A percentile compares a stretch with the other conserved stretches of the same genome.
Conservation (phyloP, 2,113 vertebrate genomes). For the Mormyrus lacerda region DNA sequence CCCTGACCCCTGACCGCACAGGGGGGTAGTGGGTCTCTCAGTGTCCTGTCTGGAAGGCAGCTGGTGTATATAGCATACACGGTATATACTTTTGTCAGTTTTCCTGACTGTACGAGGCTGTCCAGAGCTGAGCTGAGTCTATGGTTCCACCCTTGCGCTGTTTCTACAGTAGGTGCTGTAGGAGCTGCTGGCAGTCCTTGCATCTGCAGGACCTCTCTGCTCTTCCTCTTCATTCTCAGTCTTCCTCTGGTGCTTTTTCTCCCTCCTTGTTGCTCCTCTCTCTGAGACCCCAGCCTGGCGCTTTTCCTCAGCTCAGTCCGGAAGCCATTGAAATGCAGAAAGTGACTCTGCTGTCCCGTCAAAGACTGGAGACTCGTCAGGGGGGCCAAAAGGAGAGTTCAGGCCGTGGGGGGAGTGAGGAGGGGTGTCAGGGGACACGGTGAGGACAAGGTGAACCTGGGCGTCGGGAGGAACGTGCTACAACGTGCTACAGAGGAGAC, state of each 20-base stretch:
- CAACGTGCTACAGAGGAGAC: not conserved
- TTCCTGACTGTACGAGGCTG: not conserved
- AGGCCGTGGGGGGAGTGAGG: not conserved
- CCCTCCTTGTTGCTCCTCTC: not conserved
- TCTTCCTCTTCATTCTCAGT: not conserved
- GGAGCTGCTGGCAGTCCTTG: not conserved
- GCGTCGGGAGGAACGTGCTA: not conserved
- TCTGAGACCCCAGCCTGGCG: not conserved
- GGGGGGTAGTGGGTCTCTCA: not conserved
- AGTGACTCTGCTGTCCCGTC: not conserved
- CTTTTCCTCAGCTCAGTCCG: not conserved
- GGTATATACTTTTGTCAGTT: not conserved
- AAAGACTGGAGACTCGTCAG: not conserved
- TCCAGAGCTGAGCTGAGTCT: not conserved
- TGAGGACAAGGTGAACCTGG: not conserved
- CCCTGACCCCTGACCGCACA: not conserved
- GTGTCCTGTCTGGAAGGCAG: not conserved
- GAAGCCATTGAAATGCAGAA: not conserved
- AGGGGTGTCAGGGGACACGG: not conserved
- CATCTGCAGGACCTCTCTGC: not conserved
- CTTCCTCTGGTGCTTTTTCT: not conserved
- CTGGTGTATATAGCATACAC: not conserved
- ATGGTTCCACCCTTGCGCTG: not conserved
- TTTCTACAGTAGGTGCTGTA: not conserved
- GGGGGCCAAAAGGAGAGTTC: not conserved